Evolutionary conservation across 1,140 invertebrate species (phyloP).

Genomic region (Bombyx mori): ASM3026992v2 NC_085112.1:15688001-15688500

Average conservation of each 20-base stretch:
- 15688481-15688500: slow-evolving; percentile 74
- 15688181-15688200: slow-evolving; percentile 95
- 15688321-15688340: slow-evolving; percentile 98
- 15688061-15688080: too few species aligned
- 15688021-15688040: slow-evolving; percentile 3
- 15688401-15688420: slow-evolving; percentile 49
- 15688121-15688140: slow-evolving; percentile 65
- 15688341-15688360: slow-evolving; percentile 97
- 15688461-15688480: slow-evolving; percentile 70
- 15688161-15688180: slow-evolving; percentile 71
- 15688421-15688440: slow-evolving; percentile 55
- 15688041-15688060: not conserved
- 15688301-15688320: slow-evolving; percentile 99
- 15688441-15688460: slow-evolving; percentile 59
- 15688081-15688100: slow-evolving; percentile 42
- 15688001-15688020: not conserved
- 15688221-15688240: slow-evolving; percentile 93
- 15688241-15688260: slow-evolving; percentile 97
- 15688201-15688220: slow-evolving; percentile 94
- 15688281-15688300: slow-evolving; percentile 96
- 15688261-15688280: slow-evolving; percentile 97
- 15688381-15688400: slow-evolving; percentile 61
- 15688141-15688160: slow-evolving; percentile 44
- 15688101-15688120: slow-evolving; percentile 76
- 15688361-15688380: slow-evolving; percentile 82